A percentile compares a stretch with the other conserved stretches of the same genome.
Conservation (phyloP, 1,140 invertebrate species). For the Chionoecetes opilio region DNA sequence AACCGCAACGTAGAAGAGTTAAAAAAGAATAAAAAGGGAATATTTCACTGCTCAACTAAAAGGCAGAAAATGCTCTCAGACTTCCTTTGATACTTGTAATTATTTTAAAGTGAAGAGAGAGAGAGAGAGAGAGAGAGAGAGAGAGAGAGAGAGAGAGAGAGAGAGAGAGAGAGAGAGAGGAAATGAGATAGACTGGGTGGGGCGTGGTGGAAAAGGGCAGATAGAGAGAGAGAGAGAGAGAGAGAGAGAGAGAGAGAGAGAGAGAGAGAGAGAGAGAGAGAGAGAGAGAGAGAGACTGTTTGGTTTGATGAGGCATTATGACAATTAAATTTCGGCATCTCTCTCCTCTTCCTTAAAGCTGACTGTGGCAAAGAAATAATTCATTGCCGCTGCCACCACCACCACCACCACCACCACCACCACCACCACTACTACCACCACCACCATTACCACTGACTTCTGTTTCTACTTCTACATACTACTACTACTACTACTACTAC, state of each 20-base stretch:
- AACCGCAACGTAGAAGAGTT: neutral
- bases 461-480: no score
- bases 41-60: neutral
- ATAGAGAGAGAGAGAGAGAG: slow-evolving; percentile 17
- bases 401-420: neutral
- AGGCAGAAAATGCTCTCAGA: neutral
- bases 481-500: slow-evolving; percentile 20
- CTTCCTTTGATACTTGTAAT: neutral
- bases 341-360: neutral
- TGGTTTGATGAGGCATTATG: neutral
- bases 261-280: slow-evolving; percentile 27
- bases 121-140: slow-evolving; percentile 50
- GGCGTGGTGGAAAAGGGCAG: neutral
- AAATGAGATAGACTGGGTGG: neutral
- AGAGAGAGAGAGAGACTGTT: neutral
- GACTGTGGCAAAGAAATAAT: neutral
- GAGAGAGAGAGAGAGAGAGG: neutral
- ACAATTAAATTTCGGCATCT: slow-evolving; percentile 6
- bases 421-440: neutral
- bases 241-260: slow-evolving; percentile 7
- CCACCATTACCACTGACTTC: neutral
- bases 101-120: neutral
- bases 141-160: no score
- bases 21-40: neutral
- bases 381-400: neutral